phyloP scores from a whole-genome alignment of 2,797 vertebrate genomes.

The Sciurus vulgaris region DNA sequence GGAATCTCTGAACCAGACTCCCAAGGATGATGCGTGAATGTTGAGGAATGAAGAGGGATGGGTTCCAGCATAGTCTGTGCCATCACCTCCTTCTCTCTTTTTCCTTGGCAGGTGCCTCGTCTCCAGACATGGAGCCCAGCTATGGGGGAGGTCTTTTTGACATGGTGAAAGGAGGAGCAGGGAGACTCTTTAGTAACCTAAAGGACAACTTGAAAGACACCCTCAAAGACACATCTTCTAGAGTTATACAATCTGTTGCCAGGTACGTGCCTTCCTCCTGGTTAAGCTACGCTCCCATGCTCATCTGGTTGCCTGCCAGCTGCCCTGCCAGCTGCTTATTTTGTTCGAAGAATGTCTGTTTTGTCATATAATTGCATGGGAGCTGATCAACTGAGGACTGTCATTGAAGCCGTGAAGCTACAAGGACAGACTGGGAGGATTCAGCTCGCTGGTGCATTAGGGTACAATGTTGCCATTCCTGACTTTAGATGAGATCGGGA shows the following conservation, averaged over 20 bases:
- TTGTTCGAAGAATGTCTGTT: not conserved
- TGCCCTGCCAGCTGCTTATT: not conserved
- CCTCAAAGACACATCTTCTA: constrained; percentile 98
- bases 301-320: not conserved
- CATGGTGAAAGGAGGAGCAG: constrained; percentile 99
- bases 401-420: not conserved
- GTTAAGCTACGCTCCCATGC: not conserved
- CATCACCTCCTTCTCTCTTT: constrained; percentile 53
- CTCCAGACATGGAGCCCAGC: constrained; percentile 95
- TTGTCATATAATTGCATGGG: not conserved
- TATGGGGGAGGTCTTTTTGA: constrained; percentile 97
- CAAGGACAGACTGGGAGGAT: not conserved
- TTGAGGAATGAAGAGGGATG: not conserved
- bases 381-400: not conserved
- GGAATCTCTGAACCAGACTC: not conserved
- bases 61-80: not conserved
- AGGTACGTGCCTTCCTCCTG: constrained; percentile 89
- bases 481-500: too few species aligned
- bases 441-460: not conserved
- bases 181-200: constrained; percentile 98
- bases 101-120: constrained; percentile 88
- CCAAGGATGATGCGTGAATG: rapidly evolving
- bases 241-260: constrained; percentile 98
- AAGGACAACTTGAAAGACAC: constrained; percentile 99
- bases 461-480: not conserved